Evolutionary conservation across 2,888 invertebrate genomes (phyloP).

Genomic region (Dendrolimus houi): DNA sequence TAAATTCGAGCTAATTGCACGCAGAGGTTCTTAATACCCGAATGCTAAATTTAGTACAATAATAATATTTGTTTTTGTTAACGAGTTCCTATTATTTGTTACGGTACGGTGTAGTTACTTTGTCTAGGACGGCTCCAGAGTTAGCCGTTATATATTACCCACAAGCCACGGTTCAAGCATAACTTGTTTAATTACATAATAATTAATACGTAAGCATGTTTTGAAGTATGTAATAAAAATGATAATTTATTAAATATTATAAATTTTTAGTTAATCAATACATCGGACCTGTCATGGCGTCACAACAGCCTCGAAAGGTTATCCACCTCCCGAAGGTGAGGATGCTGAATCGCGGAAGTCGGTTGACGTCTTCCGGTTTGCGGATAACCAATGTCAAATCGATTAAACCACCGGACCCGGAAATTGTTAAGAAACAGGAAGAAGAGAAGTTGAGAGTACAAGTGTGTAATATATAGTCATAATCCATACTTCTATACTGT

Average conservation of each 20-base stretch:
- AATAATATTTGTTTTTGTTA: too few species aligned
- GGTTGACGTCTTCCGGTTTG: constrained; percentile 30
- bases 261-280: constrained; percentile 35
- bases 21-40: too few species aligned
- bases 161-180: too few species aligned
- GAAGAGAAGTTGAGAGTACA: constrained; percentile 53
- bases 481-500: too few species aligned
- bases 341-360: constrained; percentile 46
- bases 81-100: too few species aligned
- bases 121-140: too few species aligned
- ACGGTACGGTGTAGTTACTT: too few species aligned
- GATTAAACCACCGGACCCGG: constrained; percentile 53
- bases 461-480: constrained; percentile 21
- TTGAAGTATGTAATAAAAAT: neutral
- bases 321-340: constrained; percentile 55
- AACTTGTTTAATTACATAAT: too few species aligned
- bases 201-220: too few species aligned
- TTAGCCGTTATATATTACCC: too few species aligned
- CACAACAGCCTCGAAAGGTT: constrained; percentile 39
- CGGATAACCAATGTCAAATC: constrained; percentile 58
- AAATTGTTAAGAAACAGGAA: constrained; percentile 43
- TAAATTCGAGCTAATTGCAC: too few species aligned
- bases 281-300: constrained; percentile 28
- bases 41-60: too few species aligned
- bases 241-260: constrained; percentile 1